Base-by-base conservation (phyloP, 2,888 invertebrate species). In the Heliconius hortense region DNA sequence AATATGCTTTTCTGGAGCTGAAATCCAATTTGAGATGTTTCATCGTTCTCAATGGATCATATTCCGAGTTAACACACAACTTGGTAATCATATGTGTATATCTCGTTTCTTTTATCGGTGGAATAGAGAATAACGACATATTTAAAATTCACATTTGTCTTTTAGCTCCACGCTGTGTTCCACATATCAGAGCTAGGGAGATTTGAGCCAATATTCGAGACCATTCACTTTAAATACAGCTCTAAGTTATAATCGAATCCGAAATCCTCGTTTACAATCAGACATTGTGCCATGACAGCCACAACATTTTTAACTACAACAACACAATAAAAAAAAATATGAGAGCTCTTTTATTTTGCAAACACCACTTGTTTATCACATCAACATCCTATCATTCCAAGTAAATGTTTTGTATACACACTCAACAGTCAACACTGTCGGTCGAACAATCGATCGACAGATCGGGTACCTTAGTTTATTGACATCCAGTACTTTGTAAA, bases 401-500 rank as follows among this genome's bases (percentile, higher is more conserved):
- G 43, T 62, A 62, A 71, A 71, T 62, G 62, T 71, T 71, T 69
- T 76, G 63, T 73, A 68, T 21, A 53, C 73, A 73, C 63, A 74
- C 63, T 59, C 7, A 59, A 59, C 24, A 59, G 24, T 7, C 60
- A 60, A 60, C 60, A 26, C 60, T 74, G 72, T 78, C 67, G 43
- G 73, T 72, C 39, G 39, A 76, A 76, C 78, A 78, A 78, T 78
- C 62, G 73, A 68, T 66, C 53, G 48, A 48, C 21, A 18, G 21
- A 21, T 48, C 48, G 71, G 48, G 66, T 76, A 78, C 78, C 70
- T 77, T 75, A 78, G 78, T 75, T 77, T 79, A 79, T 82, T 78
- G 79, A 79, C 80, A 80, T 76, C 28, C 72, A 79, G 80, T 77
- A 79, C 79, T 79, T 71, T 78, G 78, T 79, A 77, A 78, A 77